These are phyloP conservation scores for Triplophysa bombifrons DNA, from an alignment of 2,797 vertebrate species.

Conservation along the genomic window DNA sequence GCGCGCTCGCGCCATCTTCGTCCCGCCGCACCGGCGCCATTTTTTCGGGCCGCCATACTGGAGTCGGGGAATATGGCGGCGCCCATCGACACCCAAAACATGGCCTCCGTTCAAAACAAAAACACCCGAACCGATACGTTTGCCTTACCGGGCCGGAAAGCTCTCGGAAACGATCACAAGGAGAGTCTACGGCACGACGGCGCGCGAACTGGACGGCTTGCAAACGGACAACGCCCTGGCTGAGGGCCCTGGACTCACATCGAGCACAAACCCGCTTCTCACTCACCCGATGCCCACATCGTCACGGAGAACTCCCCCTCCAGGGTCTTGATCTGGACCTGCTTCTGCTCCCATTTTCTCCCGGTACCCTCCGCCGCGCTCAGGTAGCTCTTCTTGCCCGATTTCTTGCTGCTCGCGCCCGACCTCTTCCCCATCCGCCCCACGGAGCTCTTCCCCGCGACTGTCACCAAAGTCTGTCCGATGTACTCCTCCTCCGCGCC, in stretches of 20 bases:
- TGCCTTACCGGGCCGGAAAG: constrained; percentile 47
- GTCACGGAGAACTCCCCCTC: constrained; percentile 98
- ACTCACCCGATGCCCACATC: constrained; percentile 99
- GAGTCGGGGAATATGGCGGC: constrained; percentile 99
- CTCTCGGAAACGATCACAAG: constrained; percentile 40
- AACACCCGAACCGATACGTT: constrained; percentile 75
- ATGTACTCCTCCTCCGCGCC: constrained; percentile 94
- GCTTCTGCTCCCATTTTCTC: constrained; percentile 99
- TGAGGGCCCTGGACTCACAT: constrained; percentile 74
- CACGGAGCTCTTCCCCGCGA: constrained; percentile 89
- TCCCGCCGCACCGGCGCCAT: constrained; percentile 86
- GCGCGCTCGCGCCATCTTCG: constrained; percentile 80
- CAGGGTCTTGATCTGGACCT: constrained; percentile 99
- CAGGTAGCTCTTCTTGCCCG: constrained; percentile 94
- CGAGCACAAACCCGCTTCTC: constrained; percentile 55
- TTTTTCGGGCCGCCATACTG: constrained; percentile 99
- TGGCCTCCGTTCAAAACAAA: constrained; percentile 99
- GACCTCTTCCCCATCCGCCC: constrained; percentile 84
- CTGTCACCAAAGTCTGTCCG: constrained; percentile 95
- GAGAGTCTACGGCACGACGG: constrained; percentile 50
- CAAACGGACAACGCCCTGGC: constrained; percentile 81
- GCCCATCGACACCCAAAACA: constrained; percentile 97
- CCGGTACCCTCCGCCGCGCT: constrained; percentile 82
- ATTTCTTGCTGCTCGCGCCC: constrained; percentile 88
- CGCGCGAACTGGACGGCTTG: constrained; percentile 70